Evolutionary conservation across 2,888 invertebrate species (phyloP).

Genomic region (Glyphotaelius pellucidus): DNA sequence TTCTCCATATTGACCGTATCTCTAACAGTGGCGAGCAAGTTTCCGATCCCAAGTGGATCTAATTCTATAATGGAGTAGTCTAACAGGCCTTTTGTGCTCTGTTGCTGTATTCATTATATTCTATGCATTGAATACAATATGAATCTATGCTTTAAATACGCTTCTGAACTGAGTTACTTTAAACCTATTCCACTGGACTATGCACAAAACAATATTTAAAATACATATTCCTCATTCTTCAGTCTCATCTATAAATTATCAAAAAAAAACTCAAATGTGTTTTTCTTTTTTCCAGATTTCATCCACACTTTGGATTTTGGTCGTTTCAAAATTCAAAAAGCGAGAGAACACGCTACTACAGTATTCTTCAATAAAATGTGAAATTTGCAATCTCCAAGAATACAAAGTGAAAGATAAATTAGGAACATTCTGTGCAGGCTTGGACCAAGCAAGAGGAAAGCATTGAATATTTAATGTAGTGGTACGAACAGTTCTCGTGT

Average conservation of each 20-base stretch:
- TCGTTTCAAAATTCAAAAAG: not conserved
- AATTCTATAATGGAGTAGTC: not conserved
- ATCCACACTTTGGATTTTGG: not conserved
- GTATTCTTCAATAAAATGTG: constrained; percentile 42
- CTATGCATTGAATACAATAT: not conserved
- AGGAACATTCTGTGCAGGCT: constrained; percentile 82
- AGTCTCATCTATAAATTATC: not conserved
- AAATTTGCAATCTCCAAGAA: constrained; percentile 58
- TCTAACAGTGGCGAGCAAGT: not conserved
- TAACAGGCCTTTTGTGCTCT: not conserved
- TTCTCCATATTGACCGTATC: not conserved
- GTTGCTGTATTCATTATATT: not conserved
- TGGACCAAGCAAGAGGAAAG: constrained; percentile 45
- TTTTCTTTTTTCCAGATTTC: not conserved
- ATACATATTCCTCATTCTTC: not conserved
- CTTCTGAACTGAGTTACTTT: not conserved
- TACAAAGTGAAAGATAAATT: constrained; percentile 58
- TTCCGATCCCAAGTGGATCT: not conserved
- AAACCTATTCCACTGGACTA: not conserved
- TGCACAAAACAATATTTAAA: not conserved
- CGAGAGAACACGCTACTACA: not conserved
- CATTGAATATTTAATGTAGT: constrained; percentile 63
- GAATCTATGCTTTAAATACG: not conserved
- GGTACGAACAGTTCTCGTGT: constrained; percentile 56
- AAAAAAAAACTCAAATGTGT: not conserved